These are phyloP conservation scores for Patella pellucida DNA, from an alignment of 2,888 invertebrate genomes.

Conservation along the genomic window DNA sequence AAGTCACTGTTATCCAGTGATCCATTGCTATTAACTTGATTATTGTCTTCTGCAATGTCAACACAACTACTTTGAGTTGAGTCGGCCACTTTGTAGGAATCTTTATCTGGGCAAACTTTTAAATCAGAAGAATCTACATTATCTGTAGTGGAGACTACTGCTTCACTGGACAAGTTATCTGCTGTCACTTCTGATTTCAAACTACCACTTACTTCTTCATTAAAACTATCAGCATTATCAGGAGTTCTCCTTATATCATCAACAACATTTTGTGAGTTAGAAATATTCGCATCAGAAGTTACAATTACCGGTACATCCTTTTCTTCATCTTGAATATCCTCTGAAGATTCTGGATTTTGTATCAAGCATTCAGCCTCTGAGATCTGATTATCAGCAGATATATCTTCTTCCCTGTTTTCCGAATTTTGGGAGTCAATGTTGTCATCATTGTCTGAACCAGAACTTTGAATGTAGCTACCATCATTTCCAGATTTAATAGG, in stretches of 20 bases:
- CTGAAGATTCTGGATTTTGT: neutral
- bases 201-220: slow-evolving; percentile 9
- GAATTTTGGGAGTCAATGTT: neutral
- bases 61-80: slow-evolving; percentile 27
- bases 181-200: slow-evolving; percentile 14
- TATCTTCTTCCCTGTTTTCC: neutral
- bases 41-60: slow-evolving; percentile 9
- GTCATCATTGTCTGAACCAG: neutral
- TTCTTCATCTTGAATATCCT: slow-evolving; percentile 12
- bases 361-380: too few relatives aligned
- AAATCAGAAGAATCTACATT: neutral
- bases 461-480: neutral
- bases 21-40: slow-evolving; percentile 12
- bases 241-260: slow-evolving; percentile 3
- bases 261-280: neutral
- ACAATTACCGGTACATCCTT: neutral
- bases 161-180: neutral
- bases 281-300: neutral
- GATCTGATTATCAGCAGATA: too few relatives aligned
- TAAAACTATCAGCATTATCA: slow-evolving; percentile 7
- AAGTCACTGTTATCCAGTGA: slow-evolving; percentile 34
- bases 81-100: slow-evolving; percentile 11
- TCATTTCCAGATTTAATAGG: neutral
- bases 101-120: neutral
- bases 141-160: neutral